phyloP scores from a whole-genome alignment of 2,113 vertebrate genomes.

The Amphiprion percula region DNA sequence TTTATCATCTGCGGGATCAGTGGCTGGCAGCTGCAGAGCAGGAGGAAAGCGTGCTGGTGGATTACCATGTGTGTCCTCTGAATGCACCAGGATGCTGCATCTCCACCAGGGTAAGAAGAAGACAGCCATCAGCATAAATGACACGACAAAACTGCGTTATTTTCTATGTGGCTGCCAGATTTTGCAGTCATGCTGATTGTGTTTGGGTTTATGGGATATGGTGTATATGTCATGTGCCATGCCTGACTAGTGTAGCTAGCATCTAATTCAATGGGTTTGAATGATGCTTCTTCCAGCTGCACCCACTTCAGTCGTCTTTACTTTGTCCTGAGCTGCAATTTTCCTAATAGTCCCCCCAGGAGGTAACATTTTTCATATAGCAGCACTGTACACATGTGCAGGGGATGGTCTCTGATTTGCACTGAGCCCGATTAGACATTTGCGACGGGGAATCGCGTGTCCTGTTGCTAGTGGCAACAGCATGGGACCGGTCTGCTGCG shows the following conservation, averaged over 20 bases:
- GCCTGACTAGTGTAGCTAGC: background rate
- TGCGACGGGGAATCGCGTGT: conserved; percentile 54
- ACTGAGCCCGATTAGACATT: conserved; percentile 24
- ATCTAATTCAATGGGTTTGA: no score
- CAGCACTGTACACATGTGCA: conserved; percentile 33
- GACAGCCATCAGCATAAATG: background rate
- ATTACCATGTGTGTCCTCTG: conserved; percentile 77
- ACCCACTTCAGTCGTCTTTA: no score
- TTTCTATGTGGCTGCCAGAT: background rate
- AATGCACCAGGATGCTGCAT: conserved; percentile 85
- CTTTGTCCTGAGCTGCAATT: no score
- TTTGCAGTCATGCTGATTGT: background rate
- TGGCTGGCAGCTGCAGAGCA: conserved; percentile 63
- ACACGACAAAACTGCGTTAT: background rate
- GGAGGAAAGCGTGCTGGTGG: conserved; percentile 63
- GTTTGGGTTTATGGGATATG: background rate
- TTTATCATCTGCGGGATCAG: conserved; percentile 80
- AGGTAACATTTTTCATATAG: conserved; percentile 36
- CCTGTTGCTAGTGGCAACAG: conserved; percentile 88
- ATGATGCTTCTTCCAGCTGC: background rate
- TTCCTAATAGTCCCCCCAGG: background rate
- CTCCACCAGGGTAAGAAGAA: conserved; percentile 83
- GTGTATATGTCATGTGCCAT: background rate
- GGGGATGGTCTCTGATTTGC: conserved; percentile 38
- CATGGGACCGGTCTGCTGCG: conserved; percentile 35